A percentile compares a stretch with the other conserved stretches of the same genome.
phyloP scores from a whole-genome alignment of 2,797 vertebrate species.

The Melanotaenia trifasciata region DNA sequence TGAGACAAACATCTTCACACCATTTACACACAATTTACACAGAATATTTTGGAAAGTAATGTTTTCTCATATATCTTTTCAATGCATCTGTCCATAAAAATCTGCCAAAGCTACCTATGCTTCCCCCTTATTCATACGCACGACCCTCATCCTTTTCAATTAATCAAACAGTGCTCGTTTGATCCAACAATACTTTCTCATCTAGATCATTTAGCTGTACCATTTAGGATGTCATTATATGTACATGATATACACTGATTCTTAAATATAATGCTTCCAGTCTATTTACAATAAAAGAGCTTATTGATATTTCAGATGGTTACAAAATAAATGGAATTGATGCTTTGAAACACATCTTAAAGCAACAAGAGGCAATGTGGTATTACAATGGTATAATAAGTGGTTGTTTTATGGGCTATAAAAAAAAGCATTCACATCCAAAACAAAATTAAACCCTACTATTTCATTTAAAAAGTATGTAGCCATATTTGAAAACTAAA shows the following conservation, averaged over 20 bases:
- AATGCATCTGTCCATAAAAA: constrained; percentile 35
- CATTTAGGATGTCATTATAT: constrained; percentile 77
- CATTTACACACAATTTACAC: constrained; percentile 78
- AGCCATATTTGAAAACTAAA: constrained; percentile 34
- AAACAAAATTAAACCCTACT: constrained; percentile 18
- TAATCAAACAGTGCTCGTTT: constrained; percentile 40
- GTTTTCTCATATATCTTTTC: constrained; percentile 27
- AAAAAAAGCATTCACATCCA: constrained; percentile 25
- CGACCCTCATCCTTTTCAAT: constrained; percentile 14
- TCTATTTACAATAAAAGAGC: constrained; percentile 88
- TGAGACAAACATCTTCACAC: constrained; percentile 73
- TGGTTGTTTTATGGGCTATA: constrained; percentile 37
- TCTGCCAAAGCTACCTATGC: constrained; percentile 38
- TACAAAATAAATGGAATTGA: constrained; percentile 70
- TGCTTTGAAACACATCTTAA: constrained; percentile 57
- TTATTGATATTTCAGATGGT: constrained; percentile 78
- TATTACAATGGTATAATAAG: constrained; percentile 22
- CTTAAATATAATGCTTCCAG: constrained; percentile 84
- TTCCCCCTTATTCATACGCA: constrained; percentile 25
- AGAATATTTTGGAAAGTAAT: constrained; percentile 52
- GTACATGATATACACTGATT: constrained; percentile 86
- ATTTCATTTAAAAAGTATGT: constrained; percentile 41
- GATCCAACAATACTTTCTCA: constrained; percentile 57
- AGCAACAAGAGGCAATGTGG: constrained; percentile 56
- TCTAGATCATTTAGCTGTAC: constrained; percentile 62